These are phyloP conservation scores for Carduelis carduelis DNA, from an alignment of 2,797 vertebrate species.

Conservation along the genomic window DNA sequence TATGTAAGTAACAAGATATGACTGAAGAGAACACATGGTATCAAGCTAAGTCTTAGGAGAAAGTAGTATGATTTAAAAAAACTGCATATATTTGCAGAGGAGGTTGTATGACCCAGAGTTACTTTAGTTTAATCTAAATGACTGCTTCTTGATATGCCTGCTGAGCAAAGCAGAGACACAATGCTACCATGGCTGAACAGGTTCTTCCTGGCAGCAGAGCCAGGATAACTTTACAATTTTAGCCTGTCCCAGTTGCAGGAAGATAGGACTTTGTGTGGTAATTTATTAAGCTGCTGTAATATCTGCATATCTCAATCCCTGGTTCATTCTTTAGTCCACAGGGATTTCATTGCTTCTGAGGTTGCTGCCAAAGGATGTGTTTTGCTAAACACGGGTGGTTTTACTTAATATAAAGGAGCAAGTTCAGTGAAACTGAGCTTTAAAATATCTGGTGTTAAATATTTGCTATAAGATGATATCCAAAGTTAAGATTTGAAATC, in stretches of 20 bases:
- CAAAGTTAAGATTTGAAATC: neutral
- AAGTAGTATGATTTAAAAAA: neutral
- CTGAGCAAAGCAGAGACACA: neutral
- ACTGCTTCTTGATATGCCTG: neutral
- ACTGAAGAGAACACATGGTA: neutral
- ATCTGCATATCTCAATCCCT: constrained; percentile 22
- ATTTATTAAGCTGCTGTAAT: neutral
- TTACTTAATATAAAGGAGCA: neutral
- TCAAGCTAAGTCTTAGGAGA: neutral
- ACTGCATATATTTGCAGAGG: neutral
- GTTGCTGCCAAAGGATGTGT: neutral
- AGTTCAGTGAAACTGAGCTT: neutral
- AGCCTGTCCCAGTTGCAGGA: neutral
- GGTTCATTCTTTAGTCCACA: neutral
- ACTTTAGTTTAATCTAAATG: neutral
- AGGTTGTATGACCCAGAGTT: neutral
- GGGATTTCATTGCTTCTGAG: neutral
- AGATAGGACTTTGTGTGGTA: neutral
- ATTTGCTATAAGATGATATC: neutral
- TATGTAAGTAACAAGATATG: neutral
- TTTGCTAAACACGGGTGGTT: neutral
- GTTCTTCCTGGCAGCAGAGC: neutral
- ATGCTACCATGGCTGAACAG: neutral
- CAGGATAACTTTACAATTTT: neutral
- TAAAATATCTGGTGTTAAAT: neutral